A percentile compares a stretch with the other conserved stretches of the same genome.
Evolutionary conservation across 1,140 invertebrate species (phyloP).

Genomic region (Conus ventricosus): DNA sequence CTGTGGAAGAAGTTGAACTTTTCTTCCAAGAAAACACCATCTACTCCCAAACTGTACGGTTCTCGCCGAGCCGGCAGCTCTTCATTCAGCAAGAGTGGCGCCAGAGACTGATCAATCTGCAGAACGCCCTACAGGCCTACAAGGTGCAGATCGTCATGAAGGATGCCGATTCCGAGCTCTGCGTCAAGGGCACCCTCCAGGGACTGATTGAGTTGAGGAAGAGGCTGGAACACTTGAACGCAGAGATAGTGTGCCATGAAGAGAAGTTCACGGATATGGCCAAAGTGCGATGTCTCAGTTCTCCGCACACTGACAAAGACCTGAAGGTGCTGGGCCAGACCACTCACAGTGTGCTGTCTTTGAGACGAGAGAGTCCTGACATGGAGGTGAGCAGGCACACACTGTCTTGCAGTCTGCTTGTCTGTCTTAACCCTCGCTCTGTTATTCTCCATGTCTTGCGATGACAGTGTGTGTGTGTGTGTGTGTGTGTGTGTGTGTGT

Average conservation of each 20-base stretch:
- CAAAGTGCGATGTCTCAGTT: constrained; percentile 11
- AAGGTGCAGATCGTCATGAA: not conserved
- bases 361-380: not conserved
- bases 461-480: too few relatives aligned
- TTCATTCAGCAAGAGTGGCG: too few relatives aligned
- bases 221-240: constrained; percentile 5
- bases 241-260: not conserved
- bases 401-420: too few relatives aligned
- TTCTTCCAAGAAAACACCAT: constrained; percentile 44
- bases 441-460: too few relatives aligned
- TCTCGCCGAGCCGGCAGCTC: not conserved
- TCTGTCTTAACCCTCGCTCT: too few relatives aligned
- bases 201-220: not conserved
- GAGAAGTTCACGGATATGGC: constrained; percentile 3
- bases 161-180: not conserved
- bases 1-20: constrained; percentile 16
- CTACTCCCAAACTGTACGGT: constrained; percentile 1
- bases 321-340: not conserved
- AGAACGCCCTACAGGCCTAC: not conserved
- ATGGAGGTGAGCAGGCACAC: not conserved
- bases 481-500: too few relatives aligned
- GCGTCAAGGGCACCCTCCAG: not conserved
- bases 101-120: not conserved
- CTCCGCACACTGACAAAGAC: not conserved
- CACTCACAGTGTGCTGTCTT: not conserved